Evolutionary conservation across 2,113 vertebrate species (phyloP).

Genomic region (Rhodinocichla rosea): DNA sequence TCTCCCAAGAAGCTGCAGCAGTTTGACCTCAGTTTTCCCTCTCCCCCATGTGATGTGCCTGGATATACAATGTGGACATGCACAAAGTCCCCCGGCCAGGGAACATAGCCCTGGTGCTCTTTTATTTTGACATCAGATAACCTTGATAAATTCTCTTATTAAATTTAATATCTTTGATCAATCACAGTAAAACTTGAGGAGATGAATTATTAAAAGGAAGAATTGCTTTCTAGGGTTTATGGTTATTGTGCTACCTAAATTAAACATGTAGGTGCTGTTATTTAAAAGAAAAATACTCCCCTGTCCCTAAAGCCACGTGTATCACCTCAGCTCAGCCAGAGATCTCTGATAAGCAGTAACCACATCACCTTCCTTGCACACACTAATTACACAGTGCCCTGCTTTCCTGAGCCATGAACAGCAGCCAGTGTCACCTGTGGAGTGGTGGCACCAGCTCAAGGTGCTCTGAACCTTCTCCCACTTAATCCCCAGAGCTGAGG

Average conservation of each 20-base stretch:
- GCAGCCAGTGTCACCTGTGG: not conserved
- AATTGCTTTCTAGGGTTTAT: not conserved
- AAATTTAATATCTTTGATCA: conserved; percentile 57
- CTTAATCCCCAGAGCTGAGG: not conserved
- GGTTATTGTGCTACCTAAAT: conserved; percentile 14
- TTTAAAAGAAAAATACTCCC: conserved; percentile 10
- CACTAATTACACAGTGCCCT: not conserved
- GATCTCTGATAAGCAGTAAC: not conserved
- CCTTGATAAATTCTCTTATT: conserved; percentile 55
- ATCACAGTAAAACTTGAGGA: conserved; percentile 37
- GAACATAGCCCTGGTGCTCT: not conserved
- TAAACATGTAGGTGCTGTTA: conserved; percentile 3
- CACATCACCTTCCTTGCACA: not conserved
- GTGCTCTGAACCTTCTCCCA: not conserved
- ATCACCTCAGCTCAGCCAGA: not conserved
- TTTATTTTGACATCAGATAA: conserved; percentile 20
- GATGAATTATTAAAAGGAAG: conserved; percentile 47
- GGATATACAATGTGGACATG: accelerated
- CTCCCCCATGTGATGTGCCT: accelerated
- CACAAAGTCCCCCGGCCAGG: accelerated
- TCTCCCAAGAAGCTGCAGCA: not conserved
- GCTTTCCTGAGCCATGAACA: not conserved
- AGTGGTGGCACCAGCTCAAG: not conserved
- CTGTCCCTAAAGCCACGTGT: not conserved
- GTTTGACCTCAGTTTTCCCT: accelerated